Conservation (phyloP, 2,113 vertebrate genomes). For the Strix aluco region DNA sequence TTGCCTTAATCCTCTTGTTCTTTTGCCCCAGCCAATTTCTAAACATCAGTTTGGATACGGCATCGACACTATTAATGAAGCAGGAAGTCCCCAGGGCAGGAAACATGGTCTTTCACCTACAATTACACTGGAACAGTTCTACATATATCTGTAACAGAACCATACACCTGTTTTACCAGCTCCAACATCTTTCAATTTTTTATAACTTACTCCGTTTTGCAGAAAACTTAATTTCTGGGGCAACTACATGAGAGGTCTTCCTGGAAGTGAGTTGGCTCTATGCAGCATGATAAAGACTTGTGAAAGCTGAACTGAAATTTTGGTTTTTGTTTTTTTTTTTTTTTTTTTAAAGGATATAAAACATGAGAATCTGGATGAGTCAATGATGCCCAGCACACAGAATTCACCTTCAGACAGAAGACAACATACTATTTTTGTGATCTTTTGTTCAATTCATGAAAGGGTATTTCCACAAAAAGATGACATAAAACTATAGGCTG, state of each 20-base stretch:
- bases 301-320: neutral
- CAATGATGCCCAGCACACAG: constrained; percentile 94
- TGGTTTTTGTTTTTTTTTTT: neutral
- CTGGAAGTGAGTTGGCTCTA: neutral
- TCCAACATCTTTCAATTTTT: neutral
- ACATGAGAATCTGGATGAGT: constrained; percentile 92
- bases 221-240: neutral
- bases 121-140: neutral
- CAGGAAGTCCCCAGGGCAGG: neutral
- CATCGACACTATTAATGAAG: neutral
- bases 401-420: constrained; percentile 85
- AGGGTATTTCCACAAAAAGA: neutral
- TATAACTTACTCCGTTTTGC: neutral
- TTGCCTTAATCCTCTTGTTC: neutral
- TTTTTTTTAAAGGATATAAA: constrained; percentile 87
- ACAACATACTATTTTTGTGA: neutral
- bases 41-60: neutral
- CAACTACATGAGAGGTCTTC: neutral
- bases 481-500: neutral
- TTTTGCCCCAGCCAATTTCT: neutral
- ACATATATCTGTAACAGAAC: neutral
- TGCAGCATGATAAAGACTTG: neutral
- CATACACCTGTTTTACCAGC: neutral
- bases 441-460: neutral
- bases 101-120: neutral